Base-by-base conservation (phyloP, 2,888 invertebrate species). In the Phortica magna region DNA sequence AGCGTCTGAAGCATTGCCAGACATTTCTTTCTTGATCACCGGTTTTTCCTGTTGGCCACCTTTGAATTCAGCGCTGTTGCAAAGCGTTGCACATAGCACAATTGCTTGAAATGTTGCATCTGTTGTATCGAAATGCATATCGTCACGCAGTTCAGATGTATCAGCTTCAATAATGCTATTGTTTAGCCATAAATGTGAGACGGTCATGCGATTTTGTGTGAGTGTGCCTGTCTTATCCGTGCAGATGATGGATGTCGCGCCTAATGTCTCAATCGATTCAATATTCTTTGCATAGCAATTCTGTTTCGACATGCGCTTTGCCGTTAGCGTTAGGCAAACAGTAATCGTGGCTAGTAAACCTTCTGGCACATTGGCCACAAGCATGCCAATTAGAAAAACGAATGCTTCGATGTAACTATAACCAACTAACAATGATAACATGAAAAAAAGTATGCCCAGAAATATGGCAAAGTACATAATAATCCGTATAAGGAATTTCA, bases 191-290 rank as follows among this genome's bases (percentile, higher is more conserved):
- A 98, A 98, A 93, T 99, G 99, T 81, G 98, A 98, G 73, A 99
- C 98, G n/a, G 99, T 99, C 99, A 99, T 99, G 89, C 98, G 94
- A 94, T 99, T 99, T 93, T 99, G 99, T 9, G 99, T 99, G 77
- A 99, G 93, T 3, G 98, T 99, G 80, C 99, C 99, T 80, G 99
- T 99, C 93, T 99, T 99, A 93, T 99, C 98, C 14, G 99, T 99
- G 93, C 99, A 99, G 93, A 99, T 99, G 82, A 98, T 99, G 79
- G 98, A 98, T 6, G 99, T 99, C 39, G 99, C 99, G 74, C 99
- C 99, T 73, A 99, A 94, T 61, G 99, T 99, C 93, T 99, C 99
- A 12, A 99, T 99, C 88, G 99, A 99, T 93, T 99, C 98, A 93
- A 99, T 94, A 93, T 99, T 99, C 95, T 99, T 99, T 6, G 99